These are phyloP conservation scores for Pseudomyrmex dendroicus DNA, from an alignment of 1,140 invertebrate genomes.

Conservation along the genomic window DNA sequence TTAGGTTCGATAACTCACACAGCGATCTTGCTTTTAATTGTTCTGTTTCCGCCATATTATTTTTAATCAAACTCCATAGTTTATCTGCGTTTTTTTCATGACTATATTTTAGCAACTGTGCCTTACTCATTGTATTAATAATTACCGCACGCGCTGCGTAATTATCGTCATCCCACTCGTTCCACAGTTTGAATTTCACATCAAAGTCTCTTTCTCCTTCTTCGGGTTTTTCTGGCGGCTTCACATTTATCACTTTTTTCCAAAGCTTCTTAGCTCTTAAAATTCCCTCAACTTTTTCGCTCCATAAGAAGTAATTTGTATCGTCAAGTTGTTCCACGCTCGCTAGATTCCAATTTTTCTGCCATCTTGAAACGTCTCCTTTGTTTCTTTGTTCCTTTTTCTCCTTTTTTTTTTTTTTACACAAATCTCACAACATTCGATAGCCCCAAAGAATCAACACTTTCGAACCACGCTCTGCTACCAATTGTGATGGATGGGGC, in stretches of 20 bases:
- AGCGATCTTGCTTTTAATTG: conserved; percentile 16
- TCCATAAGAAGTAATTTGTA: conserved; percentile 31
- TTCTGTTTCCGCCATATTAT: conserved; percentile 23
- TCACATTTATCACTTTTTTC: conserved; percentile 36
- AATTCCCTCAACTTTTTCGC: conserved; percentile 25
- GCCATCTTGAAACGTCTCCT: neutral
- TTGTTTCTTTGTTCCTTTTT: no score
- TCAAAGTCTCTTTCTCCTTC: neutral
- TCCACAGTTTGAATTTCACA: conserved; percentile 1
- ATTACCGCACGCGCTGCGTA: neutral
- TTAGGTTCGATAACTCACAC: neutral
- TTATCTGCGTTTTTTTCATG: conserved; percentile 20
- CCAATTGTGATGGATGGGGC: no score
- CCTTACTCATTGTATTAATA: no score
- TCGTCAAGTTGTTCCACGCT: conserved; percentile 14
- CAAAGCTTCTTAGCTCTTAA: conserved; percentile 27
- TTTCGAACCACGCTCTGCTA: no score
- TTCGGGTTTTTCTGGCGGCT: neutral
- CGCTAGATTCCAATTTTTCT: conserved; percentile 13
- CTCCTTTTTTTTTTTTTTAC: no score
- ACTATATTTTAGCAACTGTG: no score
- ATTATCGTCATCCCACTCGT: conserved; percentile 43
- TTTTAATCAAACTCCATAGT: conserved; percentile 2
- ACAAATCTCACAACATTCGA: no score
- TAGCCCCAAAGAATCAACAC: no score